Base-by-base conservation (phyloP, 1,140 invertebrate genomes). In the Polypedilum pembai region DNA sequence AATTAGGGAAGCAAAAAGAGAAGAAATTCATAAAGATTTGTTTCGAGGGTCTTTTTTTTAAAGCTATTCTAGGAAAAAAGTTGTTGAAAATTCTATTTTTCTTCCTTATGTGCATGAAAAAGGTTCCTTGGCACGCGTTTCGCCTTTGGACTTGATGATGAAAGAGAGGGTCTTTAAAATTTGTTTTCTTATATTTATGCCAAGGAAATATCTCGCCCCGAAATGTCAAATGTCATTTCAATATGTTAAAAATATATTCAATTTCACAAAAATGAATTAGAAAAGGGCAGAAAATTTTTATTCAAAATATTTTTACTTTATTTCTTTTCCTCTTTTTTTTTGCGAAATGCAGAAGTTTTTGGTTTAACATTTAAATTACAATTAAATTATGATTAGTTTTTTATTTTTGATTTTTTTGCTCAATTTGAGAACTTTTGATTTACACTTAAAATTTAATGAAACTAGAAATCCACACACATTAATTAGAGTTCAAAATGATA, bases 11-110 rank as follows among this genome's bases (percentile, higher is more conserved):
- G 1, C 7, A 2, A 69, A 20, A 20, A 18, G 18, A 17, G n/a
- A 21, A 69, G 20, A 69, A 69, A 69, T 18, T 20, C 65, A 20
- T 69, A 69, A 69, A 69, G 65, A 69, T 69, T 69, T 69, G 65
- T 69, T 69, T 69, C 8, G 65, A 21, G 65, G 17, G 65, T 56
- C 65, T 17, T 18, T 56, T 56, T 56, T 12, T 3, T 33, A 56
- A 45, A 56, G n/a, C 4, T 56, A 21, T 8, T 69, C 65, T 69
- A 7, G 18, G 65, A 69, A 66, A 66, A 66, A 66, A 66, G 7
- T 66, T 17, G 24, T 33, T 33, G 24, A 33, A 33, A 5, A 33
- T 33, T 33, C 24, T 33, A 3, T 33, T 33, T 33, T 5, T 33
- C 24, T 33, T 33, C 24, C 24, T 33, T 33, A 33, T 33, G 24